Evolutionary conservation across 2,888 invertebrate species (phyloP), one percentile per base, ranked within the genome.

Genomic region (Cheilosia pagana): DNA sequence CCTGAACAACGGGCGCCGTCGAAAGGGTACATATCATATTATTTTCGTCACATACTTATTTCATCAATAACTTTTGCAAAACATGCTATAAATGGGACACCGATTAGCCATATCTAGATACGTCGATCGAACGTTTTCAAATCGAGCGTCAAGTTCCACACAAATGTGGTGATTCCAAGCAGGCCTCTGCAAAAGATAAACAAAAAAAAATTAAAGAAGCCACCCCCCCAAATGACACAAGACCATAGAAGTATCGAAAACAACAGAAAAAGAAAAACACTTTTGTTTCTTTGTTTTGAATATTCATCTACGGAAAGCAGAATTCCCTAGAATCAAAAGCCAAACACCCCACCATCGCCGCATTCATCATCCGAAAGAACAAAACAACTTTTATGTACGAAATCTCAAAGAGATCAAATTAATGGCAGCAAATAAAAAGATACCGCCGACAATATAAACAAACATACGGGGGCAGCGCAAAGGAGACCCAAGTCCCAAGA

Each of bases 341-440:
- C 31, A 39, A 57, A 45, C 35, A 10, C 31, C 45, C n/a, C 6
- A 12, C 16, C 35, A 23, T n/a, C 28, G 3, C 6, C 43, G 2
- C 7, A 14, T 1, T 6, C 45, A 16, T 45, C 45, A 0, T 7
- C 43, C 43, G 16, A 70, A 79, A 65, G 60, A 85, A 85, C 79
- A 85, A 79, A 85, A 81, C 71, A 85, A 85, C 48, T 85, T 85
- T 81, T 76, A 81, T 81, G 65, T 35, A 55, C 55, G 71, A 76
- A 85, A 75, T 76, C 85, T 85, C 85, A 85, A 85, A 85, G 85
- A 81, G 81, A 85, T 85, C 85, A 67, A 85, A 76, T 85, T 85
- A 81, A 85, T 85, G 65, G 75, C 81, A 81, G 81, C 71, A 85
- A 85, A 85, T 81, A 85, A 81, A 85, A 85, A 75, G 85, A 75